Percentiles rank a stretch among this genome's conserved stretches.
Conservation (phyloP, 2,888 invertebrate species). For the Cancer borealis region DNA sequence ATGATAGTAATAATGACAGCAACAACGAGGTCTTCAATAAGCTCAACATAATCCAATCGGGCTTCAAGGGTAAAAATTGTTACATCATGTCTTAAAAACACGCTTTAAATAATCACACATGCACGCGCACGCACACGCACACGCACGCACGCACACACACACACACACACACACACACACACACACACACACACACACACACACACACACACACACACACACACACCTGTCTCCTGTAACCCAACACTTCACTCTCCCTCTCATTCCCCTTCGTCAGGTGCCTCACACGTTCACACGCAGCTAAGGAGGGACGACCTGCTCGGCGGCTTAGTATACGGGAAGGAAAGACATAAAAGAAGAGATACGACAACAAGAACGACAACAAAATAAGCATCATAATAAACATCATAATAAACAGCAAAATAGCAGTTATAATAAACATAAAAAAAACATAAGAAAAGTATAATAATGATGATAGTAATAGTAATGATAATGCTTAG, state of each 20-base stretch:
- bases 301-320: constrained; percentile 1
- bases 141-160: background rate
- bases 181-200: constrained; percentile 20
- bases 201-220: constrained; percentile 49
- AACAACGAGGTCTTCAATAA: no score
- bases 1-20: no score
- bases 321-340: background rate
- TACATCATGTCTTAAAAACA: background rate
- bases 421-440: no score
- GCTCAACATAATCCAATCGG: no score
- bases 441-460: no score
- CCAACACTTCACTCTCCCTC: background rate
- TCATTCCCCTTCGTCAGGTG: background rate
- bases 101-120: background rate
- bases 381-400: background rate
- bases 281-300: constrained; percentile 18
- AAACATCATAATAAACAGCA: background rate
- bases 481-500: background rate
- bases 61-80: no score
- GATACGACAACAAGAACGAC: background rate
- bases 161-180: constrained; percentile 15
- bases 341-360: no score
- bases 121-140: background rate
- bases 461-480: background rate
- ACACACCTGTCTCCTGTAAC: background rate